These are phyloP conservation scores for Ellobius talpinus DNA, from an alignment of 2,113 vertebrate species.

Conservation along the genomic window DNA sequence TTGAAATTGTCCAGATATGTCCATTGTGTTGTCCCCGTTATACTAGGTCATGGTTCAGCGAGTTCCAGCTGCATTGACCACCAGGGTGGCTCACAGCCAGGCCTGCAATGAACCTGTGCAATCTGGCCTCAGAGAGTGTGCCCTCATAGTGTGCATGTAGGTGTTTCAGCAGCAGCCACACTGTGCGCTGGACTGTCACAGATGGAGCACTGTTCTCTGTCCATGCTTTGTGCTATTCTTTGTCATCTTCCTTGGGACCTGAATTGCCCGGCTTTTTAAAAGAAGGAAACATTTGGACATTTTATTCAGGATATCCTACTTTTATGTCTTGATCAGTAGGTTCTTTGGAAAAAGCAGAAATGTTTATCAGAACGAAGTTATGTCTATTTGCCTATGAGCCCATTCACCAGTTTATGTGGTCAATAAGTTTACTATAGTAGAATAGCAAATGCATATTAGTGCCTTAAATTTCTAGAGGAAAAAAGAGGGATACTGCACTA, in stretches of 20 bases:
- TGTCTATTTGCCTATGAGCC: neutral
- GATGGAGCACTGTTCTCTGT: neutral
- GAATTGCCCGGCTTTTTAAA: neutral
- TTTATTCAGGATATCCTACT: neutral
- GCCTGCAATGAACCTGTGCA: too few species aligned
- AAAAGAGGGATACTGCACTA: neutral
- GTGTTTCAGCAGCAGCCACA: neutral
- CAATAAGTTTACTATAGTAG: slow-evolving; percentile 3
- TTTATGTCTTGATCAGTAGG: neutral
- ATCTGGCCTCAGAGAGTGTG: fast-evolving
- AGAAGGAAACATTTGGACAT: neutral
- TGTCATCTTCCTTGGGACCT: neutral
- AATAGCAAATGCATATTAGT: neutral
- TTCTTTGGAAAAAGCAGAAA: neutral
- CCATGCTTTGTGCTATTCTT: neutral
- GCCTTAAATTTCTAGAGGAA: neutral
- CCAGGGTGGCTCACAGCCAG: neutral
- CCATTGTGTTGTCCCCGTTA: neutral
- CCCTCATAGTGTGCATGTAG: neutral
- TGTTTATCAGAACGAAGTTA: neutral
- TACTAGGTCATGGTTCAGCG: neutral
- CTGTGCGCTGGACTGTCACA: fast-evolving
- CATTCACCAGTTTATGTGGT: neutral
- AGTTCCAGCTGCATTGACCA: neutral
- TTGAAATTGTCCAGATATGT: neutral